Base-by-base conservation (phyloP, 64 coral and sea anemone genomes). In the Pocillopora damicornis region DNA sequence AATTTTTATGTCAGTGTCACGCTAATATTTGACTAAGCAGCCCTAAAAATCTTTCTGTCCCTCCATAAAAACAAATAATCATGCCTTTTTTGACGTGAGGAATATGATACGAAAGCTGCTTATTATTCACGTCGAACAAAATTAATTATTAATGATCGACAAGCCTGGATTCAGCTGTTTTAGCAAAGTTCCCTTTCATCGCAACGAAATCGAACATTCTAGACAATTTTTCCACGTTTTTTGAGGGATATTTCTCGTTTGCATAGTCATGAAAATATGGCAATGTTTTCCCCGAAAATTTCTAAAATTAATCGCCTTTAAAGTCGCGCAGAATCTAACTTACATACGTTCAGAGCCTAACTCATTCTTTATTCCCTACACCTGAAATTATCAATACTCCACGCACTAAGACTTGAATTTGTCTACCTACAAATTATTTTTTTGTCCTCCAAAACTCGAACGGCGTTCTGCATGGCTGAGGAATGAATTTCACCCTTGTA, bases 391-490 rank as follows among this genome's bases (percentile, higher is more conserved):
- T 20, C 37, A 76, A 11, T 37, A 76, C 35, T 9, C 79, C 60
- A 81, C 25, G 26, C 15, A 81, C 61, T 23, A 58, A 59, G 4
- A 15, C 20, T 23, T 63, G 34, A 56, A 22, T 77, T 6, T 67
- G 80, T 83, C 16, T 83, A 83, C 80, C 14, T 83, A 83, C 80
- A 83, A 83, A 56, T 30, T 38, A 83, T 67, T 68, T 80, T 51
- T 51, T 68, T 68, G 30, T 42, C 35, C 62, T 51, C 36, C 80
- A 64, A 22, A 10, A n/a, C 35, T 68, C 36, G 42, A 51, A 51
- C 42, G 2, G 42, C 42, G 42, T 51, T 16, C 12, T 45, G 66
- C 63, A 68, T 68, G 80, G 34, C 36, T 68, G 18, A 36, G 26
- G 30, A 63, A 36, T 83, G 80, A n/a, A 56, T 62, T 18, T 68